Percentiles rank a stretch among this genome's conserved stretches.
phyloP scores from a whole-genome alignment of 2,797 vertebrate genomes.

The Chelmon rostratus region DNA sequence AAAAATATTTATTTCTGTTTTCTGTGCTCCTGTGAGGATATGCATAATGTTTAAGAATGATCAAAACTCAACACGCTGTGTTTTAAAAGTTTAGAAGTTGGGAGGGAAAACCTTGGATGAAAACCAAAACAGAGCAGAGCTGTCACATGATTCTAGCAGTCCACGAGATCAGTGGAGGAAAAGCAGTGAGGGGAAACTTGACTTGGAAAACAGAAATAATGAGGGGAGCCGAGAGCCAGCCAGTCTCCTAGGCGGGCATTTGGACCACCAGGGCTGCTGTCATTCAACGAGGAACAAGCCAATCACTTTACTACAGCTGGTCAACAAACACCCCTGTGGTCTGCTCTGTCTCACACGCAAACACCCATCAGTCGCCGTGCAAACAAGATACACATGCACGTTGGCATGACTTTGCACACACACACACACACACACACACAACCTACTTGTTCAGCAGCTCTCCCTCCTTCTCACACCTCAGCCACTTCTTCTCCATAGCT shows the following conservation, averaged over 20 bases:
- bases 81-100: conserved; percentile 31
- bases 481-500: conserved; percentile 53
- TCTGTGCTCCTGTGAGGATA: background rate
- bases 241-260: conserved; percentile 45
- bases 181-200: conserved; percentile 44
- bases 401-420: conserved; percentile 7
- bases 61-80: conserved; percentile 11
- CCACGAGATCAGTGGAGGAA: conserved; percentile 43
- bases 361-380: conserved; percentile 12
- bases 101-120: conserved; percentile 20
- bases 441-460: conserved; percentile 42
- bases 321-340: conserved; percentile 48
- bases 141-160: conserved; percentile 38
- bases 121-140: conserved; percentile 12
- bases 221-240: conserved; percentile 53
- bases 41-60: conserved; percentile 19
- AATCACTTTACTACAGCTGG: conserved; percentile 71
- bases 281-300: conserved; percentile 66
- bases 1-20: conserved; percentile 30
- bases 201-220: conserved; percentile 66
- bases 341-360: conserved; percentile 31
- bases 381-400: conserved; percentile 31
- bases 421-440: too few relatives aligned
- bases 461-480: conserved; percentile 23
- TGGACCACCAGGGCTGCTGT: conserved; percentile 45